These are phyloP conservation scores for Papilio xuthus DNA, from an alignment of 1,140 invertebrate species.

Conservation along the genomic window DNA sequence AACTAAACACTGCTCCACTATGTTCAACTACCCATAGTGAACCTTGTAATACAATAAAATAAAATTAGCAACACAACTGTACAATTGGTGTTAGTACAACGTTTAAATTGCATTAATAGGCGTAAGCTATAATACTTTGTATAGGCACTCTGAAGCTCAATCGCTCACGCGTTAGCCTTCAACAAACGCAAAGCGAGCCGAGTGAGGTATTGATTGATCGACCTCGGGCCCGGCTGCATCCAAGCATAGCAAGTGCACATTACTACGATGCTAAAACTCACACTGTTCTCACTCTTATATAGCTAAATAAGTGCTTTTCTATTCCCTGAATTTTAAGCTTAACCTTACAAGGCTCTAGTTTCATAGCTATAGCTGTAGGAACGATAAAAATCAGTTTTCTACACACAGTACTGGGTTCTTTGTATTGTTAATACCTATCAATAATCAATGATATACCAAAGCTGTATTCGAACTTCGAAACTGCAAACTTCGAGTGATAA, in stretches of 20 bases:
- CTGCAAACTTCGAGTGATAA: background rate
- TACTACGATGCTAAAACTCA: background rate
- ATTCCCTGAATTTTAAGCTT: too few species aligned
- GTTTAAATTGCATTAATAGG: background rate
- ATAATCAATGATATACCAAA: too few species aligned
- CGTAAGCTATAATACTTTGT: background rate
- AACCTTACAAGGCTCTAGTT: too few species aligned
- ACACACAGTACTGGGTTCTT: too few species aligned
- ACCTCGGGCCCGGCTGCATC: conserved; percentile 15
- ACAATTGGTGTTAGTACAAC: background rate
- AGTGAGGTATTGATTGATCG: conserved; percentile 8
- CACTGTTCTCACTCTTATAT: background rate
- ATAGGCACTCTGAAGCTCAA: background rate
- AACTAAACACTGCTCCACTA: too few species aligned
- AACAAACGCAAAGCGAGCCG: conserved; percentile 19
- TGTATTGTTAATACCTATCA: too few species aligned
- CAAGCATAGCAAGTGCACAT: background rate
- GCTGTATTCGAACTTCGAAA: too few species aligned
- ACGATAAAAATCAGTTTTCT: too few species aligned
- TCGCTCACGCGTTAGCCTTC: conserved; percentile 12
- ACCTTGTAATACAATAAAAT: too few species aligned
- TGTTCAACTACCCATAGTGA: too few species aligned
- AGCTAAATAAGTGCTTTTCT: too few species aligned
- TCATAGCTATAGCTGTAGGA: too few species aligned
- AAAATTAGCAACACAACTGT: background rate